Conservation (phyloP, 2,113 vertebrate genomes). For the Atherinomorus stipes region DNA sequence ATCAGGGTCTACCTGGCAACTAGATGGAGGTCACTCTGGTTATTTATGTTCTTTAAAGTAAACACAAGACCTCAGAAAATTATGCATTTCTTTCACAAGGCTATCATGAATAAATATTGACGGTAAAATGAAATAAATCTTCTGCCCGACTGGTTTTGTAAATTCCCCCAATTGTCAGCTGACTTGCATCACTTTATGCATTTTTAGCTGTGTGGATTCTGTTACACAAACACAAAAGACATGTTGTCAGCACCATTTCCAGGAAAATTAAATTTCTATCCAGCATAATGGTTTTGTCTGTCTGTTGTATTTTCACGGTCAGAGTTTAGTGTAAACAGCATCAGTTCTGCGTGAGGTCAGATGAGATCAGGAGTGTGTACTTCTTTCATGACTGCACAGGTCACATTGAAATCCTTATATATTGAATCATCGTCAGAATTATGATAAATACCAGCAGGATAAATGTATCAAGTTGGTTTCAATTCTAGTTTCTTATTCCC, state of each 20-base stretch:
- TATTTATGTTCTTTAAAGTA: slow-evolving; percentile 10
- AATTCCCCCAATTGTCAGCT: neutral
- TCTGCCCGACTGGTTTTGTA: neutral
- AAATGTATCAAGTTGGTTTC: neutral
- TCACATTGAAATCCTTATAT: neutral
- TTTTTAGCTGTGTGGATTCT: neutral
- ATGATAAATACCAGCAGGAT: neutral
- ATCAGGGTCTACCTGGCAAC: neutral
- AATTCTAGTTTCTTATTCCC: neutral
- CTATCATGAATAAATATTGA: slow-evolving; percentile 20
- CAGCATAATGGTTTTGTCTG: neutral
- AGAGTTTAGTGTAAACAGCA: slow-evolving; percentile 4
- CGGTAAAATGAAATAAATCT: neutral
- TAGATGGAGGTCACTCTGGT: slow-evolving; percentile 7
- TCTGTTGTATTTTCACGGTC: slow-evolving; percentile 5
- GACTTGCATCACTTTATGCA: slow-evolving; percentile 7
- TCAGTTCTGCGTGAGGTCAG: neutral
- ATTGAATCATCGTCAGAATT: slow-evolving; percentile 18
- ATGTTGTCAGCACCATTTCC: neutral
- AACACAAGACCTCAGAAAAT: slow-evolving; percentile 22
- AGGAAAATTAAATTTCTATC: slow-evolving; percentile 4
- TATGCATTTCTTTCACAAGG: neutral
- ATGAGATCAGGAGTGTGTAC: neutral
- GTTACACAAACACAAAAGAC: slow-evolving; percentile 15
- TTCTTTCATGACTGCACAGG: slow-evolving; percentile 12